phyloP scores from a whole-genome alignment of 37 sponge, comb jelly and placozoan species.

The Crambe crambe region DNA sequence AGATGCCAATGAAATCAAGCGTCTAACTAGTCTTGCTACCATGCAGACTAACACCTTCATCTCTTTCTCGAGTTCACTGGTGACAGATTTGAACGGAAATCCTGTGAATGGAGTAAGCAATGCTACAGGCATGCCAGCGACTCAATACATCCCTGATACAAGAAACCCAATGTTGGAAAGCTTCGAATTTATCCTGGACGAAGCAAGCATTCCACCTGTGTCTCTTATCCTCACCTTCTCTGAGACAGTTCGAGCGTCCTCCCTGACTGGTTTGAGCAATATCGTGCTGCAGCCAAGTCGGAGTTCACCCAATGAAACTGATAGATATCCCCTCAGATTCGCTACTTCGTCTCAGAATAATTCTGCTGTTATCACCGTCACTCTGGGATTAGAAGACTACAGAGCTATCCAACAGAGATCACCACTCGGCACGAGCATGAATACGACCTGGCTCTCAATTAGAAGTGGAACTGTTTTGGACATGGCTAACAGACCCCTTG shows the following conservation, averaged over 20 bases:
- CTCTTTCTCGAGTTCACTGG: conserved; percentile 40
- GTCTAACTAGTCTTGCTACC: conserved; percentile 52
- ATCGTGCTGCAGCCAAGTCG: conserved; percentile 48
- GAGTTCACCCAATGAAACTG: conserved; percentile 10
- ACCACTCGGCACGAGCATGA: conserved; percentile 59
- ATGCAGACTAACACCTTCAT: conserved; percentile 45
- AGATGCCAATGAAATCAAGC: conserved; percentile 86
- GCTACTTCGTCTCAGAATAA: conserved; percentile 31
- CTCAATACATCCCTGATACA: conserved; percentile 43
- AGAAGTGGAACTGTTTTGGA: conserved; percentile 50
- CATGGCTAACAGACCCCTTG: conserved; percentile 61
- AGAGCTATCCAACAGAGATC: conserved; percentile 52
- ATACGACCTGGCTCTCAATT: conserved; percentile 67
- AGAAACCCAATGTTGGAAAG: conserved; percentile 57
- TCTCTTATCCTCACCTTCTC: conserved; percentile 71
- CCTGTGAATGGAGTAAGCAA: conserved; percentile 18
- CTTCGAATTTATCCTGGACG: conserved; percentile 73
- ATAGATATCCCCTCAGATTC: conserved; percentile 33
- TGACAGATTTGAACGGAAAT: conserved; percentile 69
- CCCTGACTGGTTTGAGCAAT: conserved; percentile 27
- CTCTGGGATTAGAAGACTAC: conserved; percentile 53
- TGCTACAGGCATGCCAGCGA: conserved; percentile 15
- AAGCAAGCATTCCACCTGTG: conserved; percentile 50
- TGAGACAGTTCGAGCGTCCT: conserved; percentile 74
- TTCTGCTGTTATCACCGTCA: conserved; percentile 54